Conservation (phyloP, 2,797 vertebrate species). For the Agapornis canus region DNA sequence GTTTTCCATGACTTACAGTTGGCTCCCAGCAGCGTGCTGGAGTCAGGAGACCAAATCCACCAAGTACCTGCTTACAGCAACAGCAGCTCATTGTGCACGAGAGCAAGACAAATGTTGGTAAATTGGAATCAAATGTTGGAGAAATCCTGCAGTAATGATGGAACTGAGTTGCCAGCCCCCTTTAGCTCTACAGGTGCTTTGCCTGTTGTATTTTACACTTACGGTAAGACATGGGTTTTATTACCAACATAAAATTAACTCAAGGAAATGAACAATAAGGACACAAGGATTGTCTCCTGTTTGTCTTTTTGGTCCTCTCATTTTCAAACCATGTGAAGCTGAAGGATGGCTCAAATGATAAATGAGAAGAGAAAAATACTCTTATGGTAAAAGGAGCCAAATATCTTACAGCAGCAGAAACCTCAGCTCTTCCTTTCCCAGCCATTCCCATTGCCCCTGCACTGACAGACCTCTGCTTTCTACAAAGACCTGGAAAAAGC, state of each 20-base stretch:
- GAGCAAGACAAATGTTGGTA: neutral
- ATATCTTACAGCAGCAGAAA: neutral
- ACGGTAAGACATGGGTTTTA: neutral
- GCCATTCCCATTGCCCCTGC: fast-evolving
- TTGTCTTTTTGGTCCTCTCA: neutral
- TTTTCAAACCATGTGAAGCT: neutral
- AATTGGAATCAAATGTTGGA: neutral
- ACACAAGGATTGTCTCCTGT: neutral
- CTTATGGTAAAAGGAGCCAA: neutral
- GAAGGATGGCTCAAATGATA: neutral
- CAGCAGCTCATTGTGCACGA: neutral
- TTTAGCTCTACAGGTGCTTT: neutral
- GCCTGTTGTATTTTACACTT: neutral
- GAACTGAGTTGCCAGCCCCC: neutral
- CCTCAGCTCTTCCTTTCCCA: neutral
- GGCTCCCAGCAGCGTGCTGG: fast-evolving
- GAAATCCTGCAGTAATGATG: neutral
- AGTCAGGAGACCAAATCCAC: neutral
- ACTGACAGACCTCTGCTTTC: neutral
- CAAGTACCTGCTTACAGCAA: neutral
- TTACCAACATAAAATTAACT: neutral
- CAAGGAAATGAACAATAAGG: neutral
- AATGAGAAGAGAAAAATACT: neutral
- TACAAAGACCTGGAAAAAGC: neutral
- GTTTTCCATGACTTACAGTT: neutral